Base-by-base conservation (phyloP, 2,797 vertebrate species). In the Mus minutoides region DNA sequence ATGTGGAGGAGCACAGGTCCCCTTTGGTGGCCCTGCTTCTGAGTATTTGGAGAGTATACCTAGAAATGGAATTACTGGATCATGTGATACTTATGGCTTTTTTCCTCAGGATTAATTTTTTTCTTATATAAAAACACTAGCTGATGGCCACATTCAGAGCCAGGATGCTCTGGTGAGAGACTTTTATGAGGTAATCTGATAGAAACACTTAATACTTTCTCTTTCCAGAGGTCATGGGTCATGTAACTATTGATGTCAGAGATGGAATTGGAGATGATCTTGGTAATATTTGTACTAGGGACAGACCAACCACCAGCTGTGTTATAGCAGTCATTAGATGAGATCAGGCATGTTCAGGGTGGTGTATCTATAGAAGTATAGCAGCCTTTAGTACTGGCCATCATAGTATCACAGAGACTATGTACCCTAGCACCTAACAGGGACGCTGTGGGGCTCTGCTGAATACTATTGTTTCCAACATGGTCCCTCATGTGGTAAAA, bases 161-260 rank as follows among this genome's bases (percentile, higher is more conserved):
- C 95, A 98, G 97, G 85, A 96, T 98, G 97, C 98, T 99, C 98
- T 98, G 86, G 49, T 31, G 0, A 92, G 17, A n/a, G 40, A 92
- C 98, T 99, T 89, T 99, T 96, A 98, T 98, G 98, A 99, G 98
- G 97, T 99, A 98, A 97, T 99, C 99, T 99, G 98, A 97, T 98
- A 98, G 67, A 99, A 99, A 98, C 99, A 99, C 98, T 99, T 99
- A 13, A 98, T 77, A 99, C 90, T 0, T 98, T 99, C 97, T 99
- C 98, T 98, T 99, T 99, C 98, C 98, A 99, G 96, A 99, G 98
- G 89, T 99, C 96, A 29, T 98, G 98, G 87, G 98, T 99, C 98
- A 99, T 98, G 93, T 99, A 99, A 98, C 98, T 99, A 97, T 99
- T 99, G 0, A 98, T 99, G 98, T 99, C 99, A 5, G 98, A 99